Percentiles rank a stretch among this genome's conserved stretches.
Evolutionary conservation across 2,888 invertebrate genomes (phyloP).

Genomic region (Nezara viridula): DNA sequence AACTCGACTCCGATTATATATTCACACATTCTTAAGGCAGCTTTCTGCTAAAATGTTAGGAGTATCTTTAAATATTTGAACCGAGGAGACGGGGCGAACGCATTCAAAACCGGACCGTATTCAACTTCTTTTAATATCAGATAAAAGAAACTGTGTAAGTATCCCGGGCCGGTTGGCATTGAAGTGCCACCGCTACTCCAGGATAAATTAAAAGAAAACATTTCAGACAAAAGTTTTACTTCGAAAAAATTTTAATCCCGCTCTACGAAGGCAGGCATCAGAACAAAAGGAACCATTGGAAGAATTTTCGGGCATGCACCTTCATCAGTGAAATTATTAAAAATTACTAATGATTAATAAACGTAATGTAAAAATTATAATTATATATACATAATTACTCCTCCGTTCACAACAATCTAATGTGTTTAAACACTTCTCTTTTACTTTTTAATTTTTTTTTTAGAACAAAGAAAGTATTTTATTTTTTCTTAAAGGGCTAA

Average conservation of each 20-base stretch:
- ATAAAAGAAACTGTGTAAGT: slow-evolving; percentile 12
- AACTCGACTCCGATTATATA: background rate
- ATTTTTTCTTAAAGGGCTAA: too few relatives aligned
- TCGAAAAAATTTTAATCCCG: slow-evolving; percentile 12
- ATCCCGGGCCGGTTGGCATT: background rate
- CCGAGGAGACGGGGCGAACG: background rate
- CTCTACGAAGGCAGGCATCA: background rate
- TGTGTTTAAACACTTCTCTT: too few relatives aligned
- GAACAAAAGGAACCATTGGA: background rate
- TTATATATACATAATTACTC: too few relatives aligned
- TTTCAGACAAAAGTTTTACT: slow-evolving; percentile 29
- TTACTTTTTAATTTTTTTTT: too few relatives aligned
- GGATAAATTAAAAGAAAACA: slow-evolving; percentile 35
- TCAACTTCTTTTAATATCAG: slow-evolving; percentile 25
- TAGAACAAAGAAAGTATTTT: too few relatives aligned
- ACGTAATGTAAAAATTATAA: too few relatives aligned
- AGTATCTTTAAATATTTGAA: background rate
- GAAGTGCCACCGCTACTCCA: background rate
- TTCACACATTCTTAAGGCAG: background rate
- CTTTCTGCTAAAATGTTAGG: background rate
- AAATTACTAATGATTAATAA: too few relatives aligned
- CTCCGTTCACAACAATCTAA: too few relatives aligned
- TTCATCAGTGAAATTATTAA: too few relatives aligned
- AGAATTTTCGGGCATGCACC: background rate
- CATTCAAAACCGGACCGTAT: background rate